Base-by-base conservation (phyloP, 2,888 invertebrate species). In the Zeuzera pyrina region DNA sequence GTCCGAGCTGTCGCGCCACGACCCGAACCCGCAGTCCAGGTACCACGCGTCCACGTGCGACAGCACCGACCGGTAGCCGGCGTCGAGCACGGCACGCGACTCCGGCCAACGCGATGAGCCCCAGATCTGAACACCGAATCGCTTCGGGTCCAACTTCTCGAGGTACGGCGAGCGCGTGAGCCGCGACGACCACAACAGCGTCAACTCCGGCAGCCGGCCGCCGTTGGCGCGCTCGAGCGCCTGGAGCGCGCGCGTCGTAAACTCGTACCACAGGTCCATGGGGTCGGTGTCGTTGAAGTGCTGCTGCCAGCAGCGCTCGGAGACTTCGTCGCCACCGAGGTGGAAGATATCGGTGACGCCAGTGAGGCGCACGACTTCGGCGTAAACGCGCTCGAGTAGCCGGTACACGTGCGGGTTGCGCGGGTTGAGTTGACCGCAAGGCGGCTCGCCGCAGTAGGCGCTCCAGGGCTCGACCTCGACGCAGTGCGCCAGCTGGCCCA, bases 41-140 rank as follows among this genome's bases (percentile, higher is more conserved):
- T 94, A 94, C 92, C 93, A 93, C 3, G 93, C 92, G 62, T 94
- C 94, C 33, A 93, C 93, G 69, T 94, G 94, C 10, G 93, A 93
- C 35, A 94, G 71, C 34, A 95, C 89, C 30, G 93, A 84, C 34
- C 89, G 87, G 69, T 89, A 94, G 2, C 93, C 94, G 34, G 90
- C 90, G 44, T 91, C 88, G 13, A 94, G 70, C 3, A 94, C 84
- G 38, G 91, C 91, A 3, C 88, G 86, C 10, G 93, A 92, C 57
- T 92, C 92, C 2, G 90, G 87, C 91, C 94, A 94, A 26, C 88
- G 88, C 46, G 91, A 92, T 1, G 90, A 89, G 22, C 93, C 93
- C 93, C 93, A 93, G 29, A 90, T 87, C 57, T 93, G 93, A 12
- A 93, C 87, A 15, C 90, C 89, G 50, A 88, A 71, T 38, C 81